Evolutionary conservation across 35 echinoderm and acorn worm genomes (phyloP).

Genomic region (Apostichopus parvimensis): DNA sequence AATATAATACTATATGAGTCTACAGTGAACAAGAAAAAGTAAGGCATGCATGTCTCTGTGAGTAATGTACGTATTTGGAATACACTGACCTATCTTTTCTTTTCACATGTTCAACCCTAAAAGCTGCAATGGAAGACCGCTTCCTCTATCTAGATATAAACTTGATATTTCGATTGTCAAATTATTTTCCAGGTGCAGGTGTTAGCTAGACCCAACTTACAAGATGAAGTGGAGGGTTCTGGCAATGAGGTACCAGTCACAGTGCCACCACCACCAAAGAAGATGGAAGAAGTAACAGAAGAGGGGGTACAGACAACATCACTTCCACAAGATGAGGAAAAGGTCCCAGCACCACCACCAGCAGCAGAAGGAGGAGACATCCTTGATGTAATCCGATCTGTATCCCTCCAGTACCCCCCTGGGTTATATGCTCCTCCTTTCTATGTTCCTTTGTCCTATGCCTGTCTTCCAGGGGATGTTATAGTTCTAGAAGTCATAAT

Average conservation of each 20-base stretch:
- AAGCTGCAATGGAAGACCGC: too few relatives aligned
- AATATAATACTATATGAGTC: too few relatives aligned
- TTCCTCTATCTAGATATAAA: too few relatives aligned
- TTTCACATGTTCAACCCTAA: too few relatives aligned
- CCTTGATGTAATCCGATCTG: not conserved
- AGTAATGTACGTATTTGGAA: too few relatives aligned
- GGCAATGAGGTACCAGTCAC: not conserved
- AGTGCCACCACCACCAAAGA: not conserved
- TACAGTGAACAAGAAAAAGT: too few relatives aligned
- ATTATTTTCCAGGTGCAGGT: conserved; percentile 23
- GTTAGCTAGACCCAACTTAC: conserved; percentile 32
- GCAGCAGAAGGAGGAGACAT: not conserved
- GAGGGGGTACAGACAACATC: not conserved
- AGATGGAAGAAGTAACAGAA: not conserved
- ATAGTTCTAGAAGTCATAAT: conserved; percentile 35
- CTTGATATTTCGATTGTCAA: too few relatives aligned
- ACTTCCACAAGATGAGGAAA: not conserved
- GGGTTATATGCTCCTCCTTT: conserved; percentile 13
- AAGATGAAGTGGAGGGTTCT: not conserved
- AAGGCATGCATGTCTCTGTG: too few relatives aligned
- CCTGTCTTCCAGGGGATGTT: conserved; percentile 40
- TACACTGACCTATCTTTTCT: too few relatives aligned
- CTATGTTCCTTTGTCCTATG: conserved; percentile 26
- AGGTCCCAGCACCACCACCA: not conserved
- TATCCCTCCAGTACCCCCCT: conserved; percentile 29